Conservation (phyloP, 2,113 vertebrate species). For the Solea solea region DNA sequence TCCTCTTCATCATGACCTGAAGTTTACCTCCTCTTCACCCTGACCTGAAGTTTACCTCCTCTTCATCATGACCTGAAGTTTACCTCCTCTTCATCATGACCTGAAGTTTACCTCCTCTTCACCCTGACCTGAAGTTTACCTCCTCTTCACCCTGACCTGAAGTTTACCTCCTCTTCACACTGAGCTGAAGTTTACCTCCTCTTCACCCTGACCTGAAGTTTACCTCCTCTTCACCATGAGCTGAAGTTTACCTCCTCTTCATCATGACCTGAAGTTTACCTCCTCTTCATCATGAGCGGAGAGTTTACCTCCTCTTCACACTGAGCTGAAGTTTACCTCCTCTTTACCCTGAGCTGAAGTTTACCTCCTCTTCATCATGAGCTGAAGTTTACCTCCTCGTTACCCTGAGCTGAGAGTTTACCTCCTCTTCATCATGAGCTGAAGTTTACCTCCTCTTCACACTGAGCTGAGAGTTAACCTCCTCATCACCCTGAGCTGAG, state of each 20-base stretch:
- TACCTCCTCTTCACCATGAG: too few relatives aligned
- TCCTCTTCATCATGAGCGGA: too few relatives aligned
- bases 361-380: slow-evolving; percentile 84
- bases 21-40: slow-evolving; percentile 80
- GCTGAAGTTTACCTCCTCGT: too few relatives aligned
- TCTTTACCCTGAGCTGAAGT: neutral
- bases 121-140: slow-evolving; percentile 51
- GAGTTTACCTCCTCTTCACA: slow-evolving; percentile 79
- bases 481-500: neutral
- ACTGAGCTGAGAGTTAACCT: too few relatives aligned
- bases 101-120: too few relatives aligned
- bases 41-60: too few relatives aligned
- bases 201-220: too few relatives aligned
- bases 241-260: slow-evolving; percentile 76
- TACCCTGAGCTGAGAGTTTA: slow-evolving; percentile 14
- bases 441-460: slow-evolving; percentile 78
- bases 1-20: neutral
- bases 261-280: too few relatives aligned
- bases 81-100: slow-evolving; percentile 85
- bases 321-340: too few relatives aligned
- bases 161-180: too few relatives aligned
- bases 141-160: too few relatives aligned
- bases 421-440: slow-evolving; percentile 70
- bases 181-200: slow-evolving; percentile 72
- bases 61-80: neutral